Evolutionary conservation across 2,888 invertebrate species (phyloP), one percentile per base, ranked within the genome.

Genomic region (Meiosimyza platycephala): DNA sequence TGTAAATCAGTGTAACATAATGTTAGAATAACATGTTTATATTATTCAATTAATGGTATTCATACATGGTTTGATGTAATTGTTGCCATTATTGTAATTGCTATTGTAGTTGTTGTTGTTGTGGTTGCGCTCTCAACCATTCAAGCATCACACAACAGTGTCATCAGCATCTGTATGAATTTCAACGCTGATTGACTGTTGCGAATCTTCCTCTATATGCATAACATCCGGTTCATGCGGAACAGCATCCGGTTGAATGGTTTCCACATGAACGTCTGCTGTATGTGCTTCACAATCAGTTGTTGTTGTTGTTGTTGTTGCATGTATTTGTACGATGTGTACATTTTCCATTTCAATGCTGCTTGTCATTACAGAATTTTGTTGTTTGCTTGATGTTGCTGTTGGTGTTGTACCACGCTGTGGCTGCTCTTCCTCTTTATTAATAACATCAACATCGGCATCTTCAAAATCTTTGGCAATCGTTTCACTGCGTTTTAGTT

Each of bases 401-500:
- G 16, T 15, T 33, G 52, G 6, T 15, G 33, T 52, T 40, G 28
- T 68, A 12, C 65, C 5, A 18, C 18, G 11, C 55, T 68, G 72
- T 7, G 33, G 60, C 40, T 60, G 73, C 12, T 74, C 74, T 11
- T 67, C 51, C 4, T 75, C 76, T 65, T 82, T 82, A 5, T 69
- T 33, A 13, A 48, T 60, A 33, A 18, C 60, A 16, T 75, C 75
- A 12, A 69, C 57, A 4, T 76, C 75, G 64, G 81, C 83, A 4
- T 82, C 84, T 15, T 83, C 84, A 47, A 80, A 59, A 59, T 85
- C 86, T 3, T 81, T 77, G 51, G 83, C 85, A 51, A 85, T 54
- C 0, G 86, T 85, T 74, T 85, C 85, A 73, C 86, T 84, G 68
- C 85, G 84, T 67, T 82, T 76, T 69, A 85, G 72, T 6, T 81